phyloP scores from a whole-genome alignment of 2,113 vertebrate genomes.

The Ellobius talpinus region DNA sequence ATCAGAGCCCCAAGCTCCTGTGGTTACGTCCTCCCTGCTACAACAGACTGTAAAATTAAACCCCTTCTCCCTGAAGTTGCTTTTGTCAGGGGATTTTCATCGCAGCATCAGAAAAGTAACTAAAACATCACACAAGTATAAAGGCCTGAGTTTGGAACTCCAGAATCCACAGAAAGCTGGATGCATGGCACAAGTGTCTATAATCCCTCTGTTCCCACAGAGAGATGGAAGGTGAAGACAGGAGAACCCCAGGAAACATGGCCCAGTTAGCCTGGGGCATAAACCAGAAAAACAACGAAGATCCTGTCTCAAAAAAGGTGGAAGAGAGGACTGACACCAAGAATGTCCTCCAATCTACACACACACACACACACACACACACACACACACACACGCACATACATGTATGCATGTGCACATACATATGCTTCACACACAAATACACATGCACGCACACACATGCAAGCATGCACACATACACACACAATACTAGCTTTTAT shows the following conservation, averaged over 20 bases:
- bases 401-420: neutral
- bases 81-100: neutral
- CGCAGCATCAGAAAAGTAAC: neutral
- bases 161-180: neutral
- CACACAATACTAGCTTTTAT: neutral
- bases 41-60: neutral
- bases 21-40: neutral
- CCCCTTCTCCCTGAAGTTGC: neutral
- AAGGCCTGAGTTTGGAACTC: neutral
- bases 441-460: neutral
- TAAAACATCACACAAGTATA: neutral
- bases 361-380: neutral
- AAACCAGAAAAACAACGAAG: neutral
- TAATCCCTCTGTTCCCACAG: neutral
- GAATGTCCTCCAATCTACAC: neutral
- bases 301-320: neutral
- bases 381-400: neutral
- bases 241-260: neutral
- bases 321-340: neutral
- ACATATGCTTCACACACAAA: neutral
- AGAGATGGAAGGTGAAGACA: neutral
- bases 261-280: neutral
- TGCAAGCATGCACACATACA: neutral
- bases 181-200: too few relatives aligned
- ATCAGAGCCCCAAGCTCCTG: neutral